phyloP scores from a whole-genome alignment of 2,113 vertebrate species.

The Gadus macrocephalus region DNA sequence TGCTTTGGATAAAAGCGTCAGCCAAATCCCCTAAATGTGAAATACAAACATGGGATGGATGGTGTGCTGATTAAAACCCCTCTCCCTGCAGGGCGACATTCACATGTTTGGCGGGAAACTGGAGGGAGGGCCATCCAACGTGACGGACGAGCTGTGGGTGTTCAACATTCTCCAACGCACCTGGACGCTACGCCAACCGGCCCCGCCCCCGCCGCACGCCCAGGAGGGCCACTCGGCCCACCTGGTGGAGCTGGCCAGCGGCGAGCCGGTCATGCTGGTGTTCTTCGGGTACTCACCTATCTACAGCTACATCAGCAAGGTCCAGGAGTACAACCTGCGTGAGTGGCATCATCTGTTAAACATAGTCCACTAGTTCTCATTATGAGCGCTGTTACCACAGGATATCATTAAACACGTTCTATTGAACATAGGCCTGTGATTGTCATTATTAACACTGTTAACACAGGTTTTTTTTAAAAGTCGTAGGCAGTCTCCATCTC shows the following conservation, averaged over 20 bases:
- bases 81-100: conserved; percentile 74
- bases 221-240: conserved; percentile 88
- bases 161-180: conserved; percentile 82
- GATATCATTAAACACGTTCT: too few species aligned
- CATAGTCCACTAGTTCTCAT: too few species aligned
- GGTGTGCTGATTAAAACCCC: background rate
- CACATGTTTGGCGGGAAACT: conserved; percentile 94
- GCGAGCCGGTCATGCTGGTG: conserved; percentile 83
- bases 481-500: too few species aligned
- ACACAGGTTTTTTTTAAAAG: too few species aligned
- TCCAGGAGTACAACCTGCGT: conserved; percentile 88
- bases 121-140: conserved; percentile 77
- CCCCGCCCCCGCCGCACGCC: conserved; percentile 78
- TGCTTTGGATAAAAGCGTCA: too few species aligned
- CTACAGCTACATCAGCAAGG: conserved; percentile 85
- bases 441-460: too few species aligned
- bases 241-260: conserved; percentile 77
- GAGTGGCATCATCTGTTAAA: conserved; percentile 50
- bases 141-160: conserved; percentile 86
- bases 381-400: too few species aligned
- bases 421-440: too few species aligned
- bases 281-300: conserved; percentile 87
- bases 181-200: conserved; percentile 75
- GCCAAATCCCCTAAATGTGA: too few species aligned
- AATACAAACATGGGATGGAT: too few species aligned